Percentiles rank a stretch among this genome's conserved stretches.
Conservation (phyloP, 2,113 vertebrate species). For the Sander vitreus region DNA sequence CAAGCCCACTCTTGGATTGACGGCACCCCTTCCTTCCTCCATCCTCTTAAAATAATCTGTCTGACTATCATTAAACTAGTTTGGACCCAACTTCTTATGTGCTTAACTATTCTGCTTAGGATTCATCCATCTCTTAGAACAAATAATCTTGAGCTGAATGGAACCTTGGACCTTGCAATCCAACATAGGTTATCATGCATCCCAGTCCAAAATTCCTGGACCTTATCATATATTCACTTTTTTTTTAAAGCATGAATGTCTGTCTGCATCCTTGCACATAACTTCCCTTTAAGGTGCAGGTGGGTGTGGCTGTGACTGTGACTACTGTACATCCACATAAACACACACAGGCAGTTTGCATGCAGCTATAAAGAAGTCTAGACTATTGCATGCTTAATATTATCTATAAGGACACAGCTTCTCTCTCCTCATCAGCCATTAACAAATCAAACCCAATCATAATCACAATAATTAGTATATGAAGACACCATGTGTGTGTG, state of each 20-base stretch:
- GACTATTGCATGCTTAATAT: neutral
- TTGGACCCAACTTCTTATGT: too few relatives aligned
- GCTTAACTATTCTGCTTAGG: too few relatives aligned
- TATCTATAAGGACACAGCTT: conserved; percentile 16
- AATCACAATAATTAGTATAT: conserved; percentile 37
- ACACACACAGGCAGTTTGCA: neutral
- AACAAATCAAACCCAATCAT: conserved; percentile 35
- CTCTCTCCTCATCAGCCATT: conserved; percentile 14
- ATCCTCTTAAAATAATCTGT: too few relatives aligned
- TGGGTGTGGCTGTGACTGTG: neutral
- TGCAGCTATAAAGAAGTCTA: neutral
- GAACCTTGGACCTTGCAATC: too few relatives aligned
- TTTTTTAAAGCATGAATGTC: neutral
- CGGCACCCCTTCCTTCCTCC: too few relatives aligned
- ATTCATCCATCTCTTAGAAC: too few relatives aligned
- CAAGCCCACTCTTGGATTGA: too few relatives aligned
- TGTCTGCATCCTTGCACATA: neutral
- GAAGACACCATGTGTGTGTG: conserved; percentile 3
- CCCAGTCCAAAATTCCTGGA: too few relatives aligned
- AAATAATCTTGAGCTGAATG: too few relatives aligned
- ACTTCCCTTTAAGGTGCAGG: neutral
- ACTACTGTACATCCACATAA: neutral
- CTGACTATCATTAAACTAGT: too few relatives aligned
- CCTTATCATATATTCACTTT: too few relatives aligned
- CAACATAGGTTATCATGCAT: too few relatives aligned